Base-by-base conservation (phyloP, 2,888 invertebrate genomes). In the Agriopis marginaria region DNA sequence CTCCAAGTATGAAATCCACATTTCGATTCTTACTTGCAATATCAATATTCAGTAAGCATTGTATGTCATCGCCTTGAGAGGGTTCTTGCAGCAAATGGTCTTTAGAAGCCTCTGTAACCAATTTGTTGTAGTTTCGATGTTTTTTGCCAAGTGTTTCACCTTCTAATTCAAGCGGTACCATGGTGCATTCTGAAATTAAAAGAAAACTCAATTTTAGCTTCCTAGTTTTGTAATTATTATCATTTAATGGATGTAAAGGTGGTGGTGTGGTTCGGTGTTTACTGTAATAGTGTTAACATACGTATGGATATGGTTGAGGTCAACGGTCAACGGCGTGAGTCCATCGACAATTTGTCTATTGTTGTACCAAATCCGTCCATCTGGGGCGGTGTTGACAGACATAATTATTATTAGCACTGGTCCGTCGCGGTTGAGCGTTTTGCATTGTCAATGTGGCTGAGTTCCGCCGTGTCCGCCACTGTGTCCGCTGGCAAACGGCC, bases 31-130 rank as follows among this genome's bases (percentile, higher is more conserved):
- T 69, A 66, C 80, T 69, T 0, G 89, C 89, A 47, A 86, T 60
- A 64, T 88, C 88, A 55, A 89, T 88, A 74, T 84, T 83, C 23
- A 86, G 75, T 55, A 89, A 74, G 45, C 84, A 85, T 8, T 80
- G 77, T 6, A 87, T 65, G 45, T 79, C 79, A 51, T 70, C 63
- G 10, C 68, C 68, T 32, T 73, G 72, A 44, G 70, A 70, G 23
- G 14, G 50, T 53, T 67, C 44, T 32, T 54, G 54, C 1, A 60
- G 11, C 11, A 10, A 7, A 32, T 56, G n/a, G 6, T 59, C 12
- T 32, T 71, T 64, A 7, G 75, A 23, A 10, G 76, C 73, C 56
- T 78, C 68, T 44, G 74, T 73, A 51, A 76, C 62, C 17, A 72
- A 42, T 68, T 45, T 66, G 66, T 75, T 76, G 58, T 75, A 73